phyloP scores from a whole-genome alignment of 2,797 vertebrate genomes.

The Eulemur mongoz region DNA sequence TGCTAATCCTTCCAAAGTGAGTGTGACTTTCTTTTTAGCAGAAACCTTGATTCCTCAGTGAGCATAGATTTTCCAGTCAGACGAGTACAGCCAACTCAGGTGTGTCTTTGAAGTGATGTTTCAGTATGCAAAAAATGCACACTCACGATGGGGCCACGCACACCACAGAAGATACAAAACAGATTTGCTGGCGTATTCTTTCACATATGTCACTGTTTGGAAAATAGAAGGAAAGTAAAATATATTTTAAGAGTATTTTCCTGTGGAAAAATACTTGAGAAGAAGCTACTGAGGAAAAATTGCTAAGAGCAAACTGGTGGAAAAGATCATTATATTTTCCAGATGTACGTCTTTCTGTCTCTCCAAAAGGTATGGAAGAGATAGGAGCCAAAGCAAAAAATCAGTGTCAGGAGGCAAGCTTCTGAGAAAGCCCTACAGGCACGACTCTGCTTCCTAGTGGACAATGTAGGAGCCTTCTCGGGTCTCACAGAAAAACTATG shows the following conservation, averaged over 20 bases:
- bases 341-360: background rate
- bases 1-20: background rate
- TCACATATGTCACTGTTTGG: background rate
- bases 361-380: background rate
- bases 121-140: background rate
- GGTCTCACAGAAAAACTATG: background rate
- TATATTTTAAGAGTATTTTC: background rate
- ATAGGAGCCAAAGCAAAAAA: background rate
- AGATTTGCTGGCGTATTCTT: background rate
- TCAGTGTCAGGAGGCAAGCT: background rate
- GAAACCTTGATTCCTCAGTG: background rate
- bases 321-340: background rate
- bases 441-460: background rate
- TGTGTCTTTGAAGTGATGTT: background rate
- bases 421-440: background rate
- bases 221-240: background rate
- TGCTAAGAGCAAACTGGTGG: background rate
- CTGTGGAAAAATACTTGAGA: background rate
- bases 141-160: background rate
- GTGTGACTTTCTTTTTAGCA: too few relatives aligned
- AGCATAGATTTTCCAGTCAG: background rate
- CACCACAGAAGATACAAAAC: background rate
- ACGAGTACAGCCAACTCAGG: background rate
- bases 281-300: background rate
- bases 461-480: background rate